These are phyloP conservation scores for Cathartes aura DNA, from an alignment of 2,113 vertebrate genomes.

Conservation along the genomic window DNA sequence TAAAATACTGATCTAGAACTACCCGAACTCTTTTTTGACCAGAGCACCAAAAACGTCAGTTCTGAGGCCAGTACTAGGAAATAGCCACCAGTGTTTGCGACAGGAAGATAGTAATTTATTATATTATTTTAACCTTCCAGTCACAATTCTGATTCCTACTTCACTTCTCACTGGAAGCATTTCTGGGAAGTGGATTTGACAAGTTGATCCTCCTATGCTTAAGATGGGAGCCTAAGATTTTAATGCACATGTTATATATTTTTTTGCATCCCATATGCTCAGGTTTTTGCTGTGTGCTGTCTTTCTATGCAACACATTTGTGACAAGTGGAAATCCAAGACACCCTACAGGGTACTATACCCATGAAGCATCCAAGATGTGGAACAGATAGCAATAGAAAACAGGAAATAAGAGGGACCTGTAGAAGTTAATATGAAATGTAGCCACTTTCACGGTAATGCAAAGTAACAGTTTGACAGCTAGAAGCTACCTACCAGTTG, in stretches of 20 bases:
- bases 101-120: background rate
- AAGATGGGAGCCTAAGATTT: background rate
- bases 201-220: background rate
- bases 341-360: too few species aligned
- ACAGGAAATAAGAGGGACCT: background rate
- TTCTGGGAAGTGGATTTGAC: background rate
- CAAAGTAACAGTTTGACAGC: background rate
- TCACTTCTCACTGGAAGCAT: background rate
- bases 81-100: background rate
- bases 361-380: background rate
- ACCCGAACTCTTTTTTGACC: background rate
- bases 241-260: background rate
- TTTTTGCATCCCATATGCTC: background rate
- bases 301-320: background rate
- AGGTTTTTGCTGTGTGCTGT: background rate
- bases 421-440: background rate
- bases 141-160: background rate
- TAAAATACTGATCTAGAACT: background rate
- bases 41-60: background rate
- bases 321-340: background rate
- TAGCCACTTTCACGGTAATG: background rate
- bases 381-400: background rate
- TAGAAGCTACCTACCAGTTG: background rate
- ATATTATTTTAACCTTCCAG: background rate
- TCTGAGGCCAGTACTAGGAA: background rate